Conservation (phyloP, 2,888 invertebrate species). For the Tenodera sinensis region DNA sequence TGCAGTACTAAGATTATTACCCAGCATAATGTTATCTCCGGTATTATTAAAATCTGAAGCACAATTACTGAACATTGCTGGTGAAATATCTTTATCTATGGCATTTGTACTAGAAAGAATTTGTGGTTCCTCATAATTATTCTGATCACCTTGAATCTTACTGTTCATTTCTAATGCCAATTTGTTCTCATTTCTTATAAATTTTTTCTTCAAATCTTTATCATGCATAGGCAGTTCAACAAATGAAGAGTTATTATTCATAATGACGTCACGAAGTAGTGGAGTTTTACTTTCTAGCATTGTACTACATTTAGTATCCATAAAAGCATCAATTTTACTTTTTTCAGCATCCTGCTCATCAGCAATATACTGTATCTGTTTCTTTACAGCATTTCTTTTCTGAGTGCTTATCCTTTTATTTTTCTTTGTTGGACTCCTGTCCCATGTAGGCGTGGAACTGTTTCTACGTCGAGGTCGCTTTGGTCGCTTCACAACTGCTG, state of each 20-base stretch:
- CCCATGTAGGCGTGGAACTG: neutral
- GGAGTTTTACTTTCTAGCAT: neutral
- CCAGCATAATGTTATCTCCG: neutral
- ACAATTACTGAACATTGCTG: neutral
- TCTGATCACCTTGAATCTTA: neutral
- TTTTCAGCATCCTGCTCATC: neutral
- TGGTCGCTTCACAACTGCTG: neutral
- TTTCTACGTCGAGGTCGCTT: neutral
- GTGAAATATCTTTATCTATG: neutral
- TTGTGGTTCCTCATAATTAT: neutral
- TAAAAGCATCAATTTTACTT: neutral
- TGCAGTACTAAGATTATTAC: neutral
- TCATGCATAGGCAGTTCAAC: neutral
- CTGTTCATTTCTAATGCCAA: neutral
- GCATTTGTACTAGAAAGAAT: neutral
- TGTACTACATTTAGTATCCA: neutral
- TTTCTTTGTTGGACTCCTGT: neutral
- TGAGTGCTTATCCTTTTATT: neutral
- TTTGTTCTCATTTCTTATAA: neutral
- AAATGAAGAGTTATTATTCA: neutral
- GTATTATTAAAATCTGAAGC: neutral
- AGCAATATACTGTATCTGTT: neutral
- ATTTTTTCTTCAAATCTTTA: neutral
- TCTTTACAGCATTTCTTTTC: neutral
- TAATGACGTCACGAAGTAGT: neutral